These are phyloP conservation scores for Drosophila bipectinata DNA, from an alignment of 1,140 invertebrate genomes.

Conservation along the genomic window DNA sequence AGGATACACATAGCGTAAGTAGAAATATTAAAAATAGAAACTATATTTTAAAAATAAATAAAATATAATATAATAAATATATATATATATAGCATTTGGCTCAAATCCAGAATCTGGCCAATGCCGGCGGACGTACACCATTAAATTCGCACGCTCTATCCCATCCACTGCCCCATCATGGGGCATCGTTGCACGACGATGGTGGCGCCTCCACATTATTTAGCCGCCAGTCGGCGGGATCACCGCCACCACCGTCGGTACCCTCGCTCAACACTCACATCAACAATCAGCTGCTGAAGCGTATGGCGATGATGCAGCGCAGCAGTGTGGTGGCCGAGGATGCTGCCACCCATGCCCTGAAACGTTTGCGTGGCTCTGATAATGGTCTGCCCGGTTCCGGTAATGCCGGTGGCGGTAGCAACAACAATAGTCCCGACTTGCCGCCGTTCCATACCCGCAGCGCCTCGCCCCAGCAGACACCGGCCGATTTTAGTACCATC, in stretches of 20 bases:
- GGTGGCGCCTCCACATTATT: slow-evolving; percentile 85
- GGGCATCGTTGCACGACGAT: slow-evolving; percentile 85
- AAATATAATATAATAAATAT: not conserved
- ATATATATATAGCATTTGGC: slow-evolving; percentile 85
- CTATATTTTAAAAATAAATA: too few species aligned
- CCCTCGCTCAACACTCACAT: slow-evolving; percentile 81
- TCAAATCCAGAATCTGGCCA: slow-evolving; percentile 86
- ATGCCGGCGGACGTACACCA: slow-evolving; percentile 71
- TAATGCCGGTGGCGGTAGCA: slow-evolving; percentile 72
- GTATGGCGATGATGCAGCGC: slow-evolving; percentile 87
- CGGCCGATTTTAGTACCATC: slow-evolving; percentile 91
- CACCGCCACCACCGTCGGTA: slow-evolving; percentile 80
- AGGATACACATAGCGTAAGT: slow-evolving; percentile 88
- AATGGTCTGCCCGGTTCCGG: slow-evolving; percentile 77
- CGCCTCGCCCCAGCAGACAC: slow-evolving; percentile 86
- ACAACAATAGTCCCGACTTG: slow-evolving; percentile 86
- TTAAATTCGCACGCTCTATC: slow-evolving; percentile 56
- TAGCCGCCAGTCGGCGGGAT: slow-evolving; percentile 85
- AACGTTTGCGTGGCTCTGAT: slow-evolving; percentile 83
- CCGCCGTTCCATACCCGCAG: slow-evolving; percentile 73
- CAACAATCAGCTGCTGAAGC: slow-evolving; percentile 88
- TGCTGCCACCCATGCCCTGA: slow-evolving; percentile 85
- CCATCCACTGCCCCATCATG: slow-evolving; percentile 82
- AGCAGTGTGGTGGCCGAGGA: slow-evolving; percentile 85
- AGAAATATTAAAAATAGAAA: not conserved